Percentiles rank a stretch among this genome's conserved stretches.
These are phyloP conservation scores for Tetragnatha versicolor DNA, from an alignment of 1,140 invertebrate species.

Conservation along the genomic window DNA sequence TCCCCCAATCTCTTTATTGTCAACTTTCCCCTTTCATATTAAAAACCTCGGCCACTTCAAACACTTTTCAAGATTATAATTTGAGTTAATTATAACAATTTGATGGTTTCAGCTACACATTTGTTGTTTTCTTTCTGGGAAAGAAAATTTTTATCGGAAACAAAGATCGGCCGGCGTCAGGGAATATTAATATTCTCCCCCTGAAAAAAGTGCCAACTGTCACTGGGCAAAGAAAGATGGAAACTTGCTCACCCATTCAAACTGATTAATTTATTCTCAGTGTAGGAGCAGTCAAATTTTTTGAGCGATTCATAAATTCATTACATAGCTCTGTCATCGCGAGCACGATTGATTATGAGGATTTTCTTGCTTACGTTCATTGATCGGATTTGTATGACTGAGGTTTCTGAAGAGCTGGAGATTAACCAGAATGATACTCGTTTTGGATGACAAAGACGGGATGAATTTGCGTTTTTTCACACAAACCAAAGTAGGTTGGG, in stretches of 20 bases:
- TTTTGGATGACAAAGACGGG: too few species aligned
- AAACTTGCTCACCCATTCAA: not conserved
- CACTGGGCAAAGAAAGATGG: conserved; percentile 3
- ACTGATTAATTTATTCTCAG: conserved; percentile 12
- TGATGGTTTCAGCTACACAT: too few species aligned
- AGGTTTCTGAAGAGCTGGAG: too few species aligned
- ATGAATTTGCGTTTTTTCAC: too few species aligned
- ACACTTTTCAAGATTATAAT: too few species aligned
- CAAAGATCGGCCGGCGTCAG: conserved; percentile 1
- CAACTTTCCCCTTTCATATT: too few species aligned
- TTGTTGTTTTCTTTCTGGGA: too few species aligned
- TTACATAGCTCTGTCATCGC: conserved; percentile 21
- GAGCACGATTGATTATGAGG: conserved; percentile 24
- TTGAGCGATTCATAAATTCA: conserved; percentile 36
- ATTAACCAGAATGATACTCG: too few species aligned
- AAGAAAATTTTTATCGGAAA: conserved; percentile 13
- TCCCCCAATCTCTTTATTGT: too few species aligned
- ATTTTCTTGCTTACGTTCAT: conserved; percentile 14
- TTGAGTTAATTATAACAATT: too few species aligned
- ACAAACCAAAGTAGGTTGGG: too few species aligned
- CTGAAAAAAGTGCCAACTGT: conserved; percentile 19
- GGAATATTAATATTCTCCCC: not conserved
- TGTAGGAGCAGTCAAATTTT: conserved; percentile 6
- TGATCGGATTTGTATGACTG: conserved; percentile 12
- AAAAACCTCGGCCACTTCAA: too few species aligned